phyloP scores from a whole-genome alignment of 2,113 vertebrate species.

The Anguilla rostrata region DNA sequence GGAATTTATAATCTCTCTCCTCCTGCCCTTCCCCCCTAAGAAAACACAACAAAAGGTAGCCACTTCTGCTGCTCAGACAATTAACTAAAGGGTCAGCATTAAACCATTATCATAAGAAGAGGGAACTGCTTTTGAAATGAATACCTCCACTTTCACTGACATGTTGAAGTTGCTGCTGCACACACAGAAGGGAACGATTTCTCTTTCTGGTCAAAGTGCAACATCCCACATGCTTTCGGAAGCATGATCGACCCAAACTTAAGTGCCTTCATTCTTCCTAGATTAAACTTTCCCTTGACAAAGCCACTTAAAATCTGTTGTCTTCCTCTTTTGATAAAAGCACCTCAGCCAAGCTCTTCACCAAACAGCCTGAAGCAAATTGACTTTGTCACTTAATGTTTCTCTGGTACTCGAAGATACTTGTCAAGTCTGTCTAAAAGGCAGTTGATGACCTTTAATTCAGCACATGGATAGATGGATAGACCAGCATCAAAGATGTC shows the following conservation, averaged over 20 bases:
- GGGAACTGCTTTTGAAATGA: conserved; percentile 58
- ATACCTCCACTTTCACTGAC: conserved; percentile 57
- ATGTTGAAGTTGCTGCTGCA: conserved; percentile 38
- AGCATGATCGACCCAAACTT: conserved; percentile 2
- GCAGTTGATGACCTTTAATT: background rate
- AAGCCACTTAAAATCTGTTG: background rate
- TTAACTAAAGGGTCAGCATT: conserved; percentile 71
- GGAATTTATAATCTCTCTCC: conserved; percentile 30
- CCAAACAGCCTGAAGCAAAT: background rate
- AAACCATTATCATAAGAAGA: conserved; percentile 73
- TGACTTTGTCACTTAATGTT: background rate
- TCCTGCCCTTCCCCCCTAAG: conserved; percentile 30
- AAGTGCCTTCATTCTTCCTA: background rate
- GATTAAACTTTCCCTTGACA: background rate
- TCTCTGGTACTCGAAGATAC: background rate
- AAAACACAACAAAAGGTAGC: conserved; percentile 67
- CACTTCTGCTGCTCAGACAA: conserved; percentile 68
- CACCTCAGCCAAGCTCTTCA: background rate
- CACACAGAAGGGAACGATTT: conserved; percentile 57
- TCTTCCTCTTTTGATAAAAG: conserved; percentile 6
- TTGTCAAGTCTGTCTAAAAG: background rate
- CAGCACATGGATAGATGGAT: background rate
- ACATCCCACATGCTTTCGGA: conserved; percentile 47
- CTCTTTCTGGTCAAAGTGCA: conserved; percentile 60
- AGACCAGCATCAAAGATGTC: background rate